phyloP scores from a whole-genome alignment of 2,797 vertebrate species.

The Hyperoplus immaculatus region DNA sequence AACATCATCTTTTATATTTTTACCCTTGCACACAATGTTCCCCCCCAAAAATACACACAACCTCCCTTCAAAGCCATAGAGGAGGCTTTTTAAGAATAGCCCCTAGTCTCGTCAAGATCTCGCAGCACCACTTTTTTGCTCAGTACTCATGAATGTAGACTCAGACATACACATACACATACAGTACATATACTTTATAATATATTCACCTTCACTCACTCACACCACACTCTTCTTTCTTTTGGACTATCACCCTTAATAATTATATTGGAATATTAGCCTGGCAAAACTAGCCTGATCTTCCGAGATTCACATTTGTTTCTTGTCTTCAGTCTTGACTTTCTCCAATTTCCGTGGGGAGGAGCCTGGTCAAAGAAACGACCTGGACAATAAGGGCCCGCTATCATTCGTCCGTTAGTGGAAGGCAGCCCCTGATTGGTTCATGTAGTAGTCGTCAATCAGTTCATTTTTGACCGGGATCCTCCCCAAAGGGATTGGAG shows the following conservation, averaged over 20 bases:
- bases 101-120: not conserved
- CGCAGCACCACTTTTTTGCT: conserved; percentile 2
- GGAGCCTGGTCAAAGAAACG: too few relatives aligned
- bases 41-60: conserved; percentile 8
- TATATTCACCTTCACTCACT: not conserved
- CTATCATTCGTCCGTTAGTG: too few relatives aligned
- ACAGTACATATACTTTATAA: not conserved
- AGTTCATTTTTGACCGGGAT: too few relatives aligned
- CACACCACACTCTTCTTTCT: not conserved
- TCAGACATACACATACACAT: not conserved
- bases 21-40: conserved; percentile 16
- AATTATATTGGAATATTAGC: too few relatives aligned
- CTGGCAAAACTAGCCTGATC: too few relatives aligned
- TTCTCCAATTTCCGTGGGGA: too few relatives aligned
- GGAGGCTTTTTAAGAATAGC: conserved; percentile 9
- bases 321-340: too few relatives aligned
- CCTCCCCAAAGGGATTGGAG: too few relatives aligned
- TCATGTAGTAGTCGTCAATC: too few relatives aligned
- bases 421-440: too few relatives aligned
- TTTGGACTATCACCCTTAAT: not conserved
- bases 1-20: conserved; percentile 36
- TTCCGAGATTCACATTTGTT: too few relatives aligned
- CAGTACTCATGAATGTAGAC: not conserved
- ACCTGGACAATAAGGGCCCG: too few relatives aligned
- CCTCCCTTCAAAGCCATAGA: not conserved